Evolutionary conservation across 2,888 invertebrate species (phyloP).

Genomic region (Phanerotoma sp.): DNA sequence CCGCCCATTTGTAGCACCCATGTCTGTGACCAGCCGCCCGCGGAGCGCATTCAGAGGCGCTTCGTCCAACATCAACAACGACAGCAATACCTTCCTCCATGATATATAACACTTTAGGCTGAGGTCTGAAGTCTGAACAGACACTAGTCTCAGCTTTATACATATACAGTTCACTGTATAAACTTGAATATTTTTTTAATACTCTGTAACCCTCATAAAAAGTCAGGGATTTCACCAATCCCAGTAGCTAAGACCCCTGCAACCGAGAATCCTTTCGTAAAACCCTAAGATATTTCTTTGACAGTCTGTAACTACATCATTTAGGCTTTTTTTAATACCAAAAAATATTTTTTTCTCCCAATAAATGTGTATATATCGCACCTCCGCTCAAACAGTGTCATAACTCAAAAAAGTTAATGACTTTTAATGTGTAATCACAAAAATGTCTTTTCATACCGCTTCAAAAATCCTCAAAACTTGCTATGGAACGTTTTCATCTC

Average conservation of each 20-base stretch:
- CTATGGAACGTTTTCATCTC: too few species aligned
- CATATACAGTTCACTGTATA: slow-evolving; percentile 10
- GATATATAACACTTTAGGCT: neutral
- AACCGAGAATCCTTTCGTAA: too few species aligned
- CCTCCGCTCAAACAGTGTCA: neutral
- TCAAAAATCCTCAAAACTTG: too few species aligned
- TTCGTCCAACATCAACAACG: slow-evolving; percentile 26
- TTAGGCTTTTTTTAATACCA: neutral
- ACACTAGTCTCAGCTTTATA: too few species aligned
- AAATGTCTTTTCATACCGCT: too few species aligned
- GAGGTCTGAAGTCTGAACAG: too few species aligned
- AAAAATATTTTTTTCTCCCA: neutral
- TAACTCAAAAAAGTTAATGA: too few species aligned
- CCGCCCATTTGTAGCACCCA: slow-evolving; percentile 55
- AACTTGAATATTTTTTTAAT: neutral
- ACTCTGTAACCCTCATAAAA: slow-evolving; percentile 22
- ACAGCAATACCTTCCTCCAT: neutral
- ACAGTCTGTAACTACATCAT: slow-evolving; percentile 9
- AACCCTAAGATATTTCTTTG: too few species aligned
- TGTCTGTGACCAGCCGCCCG: slow-evolving; percentile 53
- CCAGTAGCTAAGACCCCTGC: neutral
- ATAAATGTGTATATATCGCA: neutral
- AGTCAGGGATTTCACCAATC: slow-evolving; percentile 34
- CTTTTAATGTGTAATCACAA: too few species aligned
- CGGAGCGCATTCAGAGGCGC: slow-evolving; percentile 43